Conservation (phyloP, 2,797 vertebrate species). For the Diceros bicornis region DNA sequence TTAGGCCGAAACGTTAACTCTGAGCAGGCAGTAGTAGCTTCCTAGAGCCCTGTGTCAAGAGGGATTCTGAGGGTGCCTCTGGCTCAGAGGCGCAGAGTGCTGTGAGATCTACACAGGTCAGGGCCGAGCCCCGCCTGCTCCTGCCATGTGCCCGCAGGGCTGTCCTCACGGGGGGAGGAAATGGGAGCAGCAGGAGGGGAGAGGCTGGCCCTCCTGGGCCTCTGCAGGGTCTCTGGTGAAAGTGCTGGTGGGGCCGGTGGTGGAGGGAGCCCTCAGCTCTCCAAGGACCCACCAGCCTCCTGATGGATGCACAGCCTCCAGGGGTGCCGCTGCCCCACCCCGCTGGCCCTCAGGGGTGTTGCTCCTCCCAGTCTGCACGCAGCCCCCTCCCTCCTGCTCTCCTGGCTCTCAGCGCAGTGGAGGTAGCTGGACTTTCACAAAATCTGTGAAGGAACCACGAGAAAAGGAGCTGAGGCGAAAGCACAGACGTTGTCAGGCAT, state of each 20-base stretch:
- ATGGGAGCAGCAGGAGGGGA: not conserved
- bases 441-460: not conserved
- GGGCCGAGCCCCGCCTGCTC: no score
- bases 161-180: not conserved
- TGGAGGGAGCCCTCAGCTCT: not conserved
- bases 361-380: not conserved
- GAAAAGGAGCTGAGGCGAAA: not conserved
- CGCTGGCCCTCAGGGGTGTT: not conserved
- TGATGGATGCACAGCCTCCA: no score
- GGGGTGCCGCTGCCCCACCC: not conserved
- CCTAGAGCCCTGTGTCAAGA: not conserved
- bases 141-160: accelerated
- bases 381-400: not conserved
- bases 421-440: not conserved
- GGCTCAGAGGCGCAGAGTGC: not conserved
- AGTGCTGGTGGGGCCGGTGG: no score
- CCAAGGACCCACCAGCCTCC: not conserved
- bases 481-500: no score
- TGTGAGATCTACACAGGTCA: not conserved
- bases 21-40: not conserved
- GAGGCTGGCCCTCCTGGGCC: not conserved
- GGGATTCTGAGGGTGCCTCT: not conserved
- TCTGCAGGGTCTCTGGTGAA: not conserved
- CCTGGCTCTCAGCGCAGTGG: not conserved
- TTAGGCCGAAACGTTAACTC: not conserved